Conservation (phyloP, 2,888 invertebrate genomes). For the Leptopterna dolabrata region DNA sequence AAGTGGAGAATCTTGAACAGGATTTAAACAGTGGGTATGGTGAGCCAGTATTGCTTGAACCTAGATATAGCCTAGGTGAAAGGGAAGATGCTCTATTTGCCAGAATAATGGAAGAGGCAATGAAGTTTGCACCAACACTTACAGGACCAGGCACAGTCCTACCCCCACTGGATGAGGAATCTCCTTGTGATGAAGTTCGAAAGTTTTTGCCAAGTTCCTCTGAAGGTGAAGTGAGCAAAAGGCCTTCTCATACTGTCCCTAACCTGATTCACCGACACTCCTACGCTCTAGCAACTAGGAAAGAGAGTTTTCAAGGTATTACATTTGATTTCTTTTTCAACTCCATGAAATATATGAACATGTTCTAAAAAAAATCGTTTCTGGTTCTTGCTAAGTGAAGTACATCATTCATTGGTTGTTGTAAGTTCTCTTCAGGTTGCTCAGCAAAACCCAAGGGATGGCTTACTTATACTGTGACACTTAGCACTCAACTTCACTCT, state of each 20-base stretch:
- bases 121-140: constrained; percentile 63
- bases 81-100: constrained; percentile 61
- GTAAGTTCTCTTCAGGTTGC: constrained; percentile 50
- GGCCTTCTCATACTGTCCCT: background rate
- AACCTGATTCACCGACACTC: constrained; percentile 59
- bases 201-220: constrained; percentile 1
- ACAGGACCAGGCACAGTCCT: constrained; percentile 60
- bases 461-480: constrained; percentile 25
- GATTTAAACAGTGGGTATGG: constrained; percentile 22
- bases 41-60: constrained; percentile 46
- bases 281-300: constrained; percentile 60
- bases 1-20: constrained; percentile 55
- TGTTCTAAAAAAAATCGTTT: background rate
- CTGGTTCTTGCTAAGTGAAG: background rate
- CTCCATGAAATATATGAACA: background rate
- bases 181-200: constrained; percentile 40
- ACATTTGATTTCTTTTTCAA: background rate
- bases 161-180: constrained; percentile 60
- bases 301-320: constrained; percentile 61
- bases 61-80: constrained; percentile 55
- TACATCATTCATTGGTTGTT: background rate
- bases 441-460: constrained; percentile 13
- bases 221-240: background rate
- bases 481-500: constrained; percentile 16
- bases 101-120: constrained; percentile 63